Evolutionary conservation across 2,888 invertebrate species (phyloP).

Genomic region (Margaritifera margaritifera): DNA sequence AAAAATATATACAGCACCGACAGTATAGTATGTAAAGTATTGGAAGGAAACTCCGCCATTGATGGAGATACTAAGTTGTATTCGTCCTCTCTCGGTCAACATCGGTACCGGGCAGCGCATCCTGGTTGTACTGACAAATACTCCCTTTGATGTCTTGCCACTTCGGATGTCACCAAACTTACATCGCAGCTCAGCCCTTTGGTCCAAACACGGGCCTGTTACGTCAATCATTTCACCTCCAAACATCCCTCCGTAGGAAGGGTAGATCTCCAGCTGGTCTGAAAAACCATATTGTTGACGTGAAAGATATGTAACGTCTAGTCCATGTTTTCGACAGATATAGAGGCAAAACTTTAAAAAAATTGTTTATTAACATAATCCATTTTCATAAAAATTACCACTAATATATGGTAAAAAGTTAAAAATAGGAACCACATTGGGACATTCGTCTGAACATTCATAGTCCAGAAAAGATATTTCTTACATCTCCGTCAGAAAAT

Average conservation of each 20-base stretch:
- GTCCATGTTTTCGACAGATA: neutral
- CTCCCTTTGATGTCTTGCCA: neutral
- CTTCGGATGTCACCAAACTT: conserved; percentile 66
- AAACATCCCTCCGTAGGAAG: conserved; percentile 88
- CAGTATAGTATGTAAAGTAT: conserved; percentile 92
- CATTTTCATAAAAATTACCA: no score
- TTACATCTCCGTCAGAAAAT: no score
- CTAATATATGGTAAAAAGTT: no score
- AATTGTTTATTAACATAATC: no score
- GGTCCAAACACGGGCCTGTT: conserved; percentile 93
- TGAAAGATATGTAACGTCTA: neutral
- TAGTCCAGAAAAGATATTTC: no score
- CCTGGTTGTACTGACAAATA: conserved; percentile 42
- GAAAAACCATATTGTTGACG: conserved; percentile 5
- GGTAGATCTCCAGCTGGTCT: conserved; percentile 48
- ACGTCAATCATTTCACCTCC: conserved; percentile 97
- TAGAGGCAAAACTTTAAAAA: neutral
- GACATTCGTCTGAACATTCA: no score
- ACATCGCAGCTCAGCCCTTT: conserved; percentile 80
- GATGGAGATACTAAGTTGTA: conserved; percentile 88
- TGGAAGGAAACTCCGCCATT: conserved; percentile 84
- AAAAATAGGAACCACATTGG: no score
- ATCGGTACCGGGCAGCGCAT: conserved; percentile 92
- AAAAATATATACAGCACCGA: conserved; percentile 80
- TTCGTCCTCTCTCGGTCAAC: conserved; percentile 89